Conservation (phyloP, 2,797 vertebrate species). For the Clarias laeviceps region DNA sequence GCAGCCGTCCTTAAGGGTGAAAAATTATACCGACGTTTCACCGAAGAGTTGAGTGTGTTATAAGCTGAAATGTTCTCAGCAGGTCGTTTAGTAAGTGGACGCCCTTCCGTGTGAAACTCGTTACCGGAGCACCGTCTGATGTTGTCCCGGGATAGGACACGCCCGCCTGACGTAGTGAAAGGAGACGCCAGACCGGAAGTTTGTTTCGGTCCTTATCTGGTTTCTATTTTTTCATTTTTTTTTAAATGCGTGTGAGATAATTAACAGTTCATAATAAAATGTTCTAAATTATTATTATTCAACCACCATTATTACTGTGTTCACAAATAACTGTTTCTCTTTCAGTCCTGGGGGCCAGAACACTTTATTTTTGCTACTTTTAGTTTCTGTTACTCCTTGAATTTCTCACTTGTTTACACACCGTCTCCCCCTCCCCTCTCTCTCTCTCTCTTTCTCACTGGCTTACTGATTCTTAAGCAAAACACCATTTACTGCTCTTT, state of each 20-base stretch:
- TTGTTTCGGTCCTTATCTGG: not conserved
- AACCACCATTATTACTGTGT: not conserved
- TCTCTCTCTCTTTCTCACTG: too few species aligned
- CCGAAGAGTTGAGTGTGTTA: not conserved
- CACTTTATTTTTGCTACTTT: not conserved
- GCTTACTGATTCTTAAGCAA: not conserved
- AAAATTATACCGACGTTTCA: not conserved
- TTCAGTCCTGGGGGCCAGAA: too few species aligned
- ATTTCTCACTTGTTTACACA: not conserved
- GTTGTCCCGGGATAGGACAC: not conserved
- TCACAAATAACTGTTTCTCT: not conserved
- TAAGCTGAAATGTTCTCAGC: not conserved
- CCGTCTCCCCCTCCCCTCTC: not conserved
- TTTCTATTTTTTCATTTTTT: not conserved
- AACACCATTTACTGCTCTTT: not conserved
- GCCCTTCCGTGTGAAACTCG: conserved; percentile 41
- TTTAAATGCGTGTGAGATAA: too few species aligned
- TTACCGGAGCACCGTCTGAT: conserved; percentile 2
- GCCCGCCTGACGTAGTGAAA: conserved; percentile 31
- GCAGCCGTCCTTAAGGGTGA: not conserved
- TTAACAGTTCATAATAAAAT: not conserved
- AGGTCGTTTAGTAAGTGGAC: not conserved
- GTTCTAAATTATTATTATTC: not conserved
- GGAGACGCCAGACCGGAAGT: not conserved
- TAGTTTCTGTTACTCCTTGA: not conserved